Evolutionary conservation across 2,113 vertebrate genomes (phyloP).

Genomic region (Channa argus): DNA sequence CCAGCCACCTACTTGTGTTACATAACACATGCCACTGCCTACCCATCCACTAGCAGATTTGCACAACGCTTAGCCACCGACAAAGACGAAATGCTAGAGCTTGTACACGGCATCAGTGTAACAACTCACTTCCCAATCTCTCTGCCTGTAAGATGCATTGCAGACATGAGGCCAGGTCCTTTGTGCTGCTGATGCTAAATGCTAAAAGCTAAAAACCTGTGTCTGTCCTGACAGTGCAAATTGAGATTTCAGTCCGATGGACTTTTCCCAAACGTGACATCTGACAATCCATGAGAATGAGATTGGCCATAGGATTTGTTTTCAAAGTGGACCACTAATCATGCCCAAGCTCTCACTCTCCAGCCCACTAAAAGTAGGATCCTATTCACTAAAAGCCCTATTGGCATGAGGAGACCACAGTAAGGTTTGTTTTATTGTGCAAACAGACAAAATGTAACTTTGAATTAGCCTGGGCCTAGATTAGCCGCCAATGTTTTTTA

Average conservation of each 20-base stretch:
- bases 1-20: conserved; percentile 79
- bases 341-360: conserved; percentile 35
- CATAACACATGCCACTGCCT: conserved; percentile 76
- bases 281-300: conserved; percentile 42
- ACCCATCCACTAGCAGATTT: conserved; percentile 70
- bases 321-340: conserved; percentile 47
- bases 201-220: too few relatives aligned
- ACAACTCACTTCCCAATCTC: conserved; percentile 25
- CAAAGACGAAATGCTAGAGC: conserved; percentile 45
- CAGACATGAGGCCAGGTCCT: conserved; percentile 29
- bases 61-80: conserved; percentile 51
- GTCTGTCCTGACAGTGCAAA: conserved; percentile 26
- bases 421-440: conserved; percentile 57
- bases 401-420: conserved; percentile 65
- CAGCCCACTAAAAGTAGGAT: conserved; percentile 54
- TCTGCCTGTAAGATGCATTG: conserved; percentile 26
- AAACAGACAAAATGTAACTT: conserved; percentile 69
- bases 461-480: conserved; percentile 46
- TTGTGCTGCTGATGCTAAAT: conserved; percentile 33
- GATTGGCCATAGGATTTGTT: conserved; percentile 48
- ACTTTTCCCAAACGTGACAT: conserved; percentile 55
- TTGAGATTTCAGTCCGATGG: conserved; percentile 48
- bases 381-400: conserved; percentile 51
- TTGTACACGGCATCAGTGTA: conserved; percentile 24
- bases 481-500: conserved; percentile 48